A percentile compares a stretch with the other conserved stretches of the same genome.
Evolutionary conservation across 2,888 invertebrate genomes (phyloP).

Genomic region (Pimpla rufipes): DNA sequence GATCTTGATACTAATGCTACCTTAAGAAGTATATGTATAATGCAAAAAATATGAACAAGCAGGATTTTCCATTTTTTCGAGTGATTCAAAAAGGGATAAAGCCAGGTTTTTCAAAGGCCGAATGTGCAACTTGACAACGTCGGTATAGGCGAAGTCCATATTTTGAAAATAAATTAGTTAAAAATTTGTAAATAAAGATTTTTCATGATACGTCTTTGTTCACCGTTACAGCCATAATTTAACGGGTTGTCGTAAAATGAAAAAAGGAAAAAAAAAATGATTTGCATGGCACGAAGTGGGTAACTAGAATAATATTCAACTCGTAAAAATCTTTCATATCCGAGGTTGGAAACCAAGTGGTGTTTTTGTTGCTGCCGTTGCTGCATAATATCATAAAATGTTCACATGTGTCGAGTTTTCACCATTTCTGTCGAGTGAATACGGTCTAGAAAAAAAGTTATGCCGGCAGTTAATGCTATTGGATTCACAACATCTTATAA

Average conservation of each 20-base stretch:
- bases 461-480: not conserved
- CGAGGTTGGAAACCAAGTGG: not conserved
- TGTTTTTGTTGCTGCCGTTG: not conserved
- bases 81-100: no score
- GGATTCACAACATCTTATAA: not conserved
- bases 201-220: no score
- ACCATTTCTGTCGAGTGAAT: not conserved
- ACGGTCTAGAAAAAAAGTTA: not conserved
- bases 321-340: not conserved
- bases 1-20: no score
- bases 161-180: no score
- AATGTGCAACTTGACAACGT: no score
- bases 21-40: no score
- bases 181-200: no score
- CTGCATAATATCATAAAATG: not conserved
- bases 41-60: no score
- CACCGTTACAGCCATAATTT: not conserved
- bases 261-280: no score
- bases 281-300: not conserved
- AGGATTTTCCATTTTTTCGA: no score
- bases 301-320: not conserved
- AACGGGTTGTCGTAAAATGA: not conserved
- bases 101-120: no score
- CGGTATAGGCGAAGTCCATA: no score
- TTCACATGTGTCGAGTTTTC: not conserved